Evolutionary conservation across 2,113 vertebrate species (phyloP).

Genomic region (Barbus barbus): DNA sequence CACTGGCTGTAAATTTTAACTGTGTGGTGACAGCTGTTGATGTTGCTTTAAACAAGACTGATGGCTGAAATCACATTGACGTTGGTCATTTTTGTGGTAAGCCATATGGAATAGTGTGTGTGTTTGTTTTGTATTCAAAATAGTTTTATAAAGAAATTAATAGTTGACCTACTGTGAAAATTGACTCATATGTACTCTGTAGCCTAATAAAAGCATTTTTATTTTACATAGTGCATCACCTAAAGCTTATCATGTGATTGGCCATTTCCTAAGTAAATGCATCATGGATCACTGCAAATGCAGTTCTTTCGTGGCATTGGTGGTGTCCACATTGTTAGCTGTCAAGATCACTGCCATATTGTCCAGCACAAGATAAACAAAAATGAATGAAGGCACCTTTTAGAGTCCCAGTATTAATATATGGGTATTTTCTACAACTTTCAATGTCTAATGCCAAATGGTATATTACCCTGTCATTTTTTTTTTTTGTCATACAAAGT

Average conservation of each 20-base stretch:
- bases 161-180: too few species aligned
- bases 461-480: neutral
- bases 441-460: neutral
- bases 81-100: constrained; percentile 26
- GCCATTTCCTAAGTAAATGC: neutral
- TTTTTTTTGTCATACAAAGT: neutral
- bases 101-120: neutral
- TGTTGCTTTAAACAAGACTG: neutral
- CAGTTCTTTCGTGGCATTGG: too few species aligned
- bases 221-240: too few species aligned
- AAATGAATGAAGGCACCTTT: neutral
- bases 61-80: constrained; percentile 40
- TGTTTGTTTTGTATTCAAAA: too few species aligned
- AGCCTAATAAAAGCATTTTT: too few species aligned
- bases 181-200: too few species aligned
- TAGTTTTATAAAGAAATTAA: too few species aligned
- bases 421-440: neutral
- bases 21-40: constrained; percentile 11
- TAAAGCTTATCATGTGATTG: neutral
- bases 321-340: neutral
- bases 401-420: neutral
- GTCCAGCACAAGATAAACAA: neutral
- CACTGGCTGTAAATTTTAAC: constrained; percentile 33
- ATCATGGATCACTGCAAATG: too few species aligned
- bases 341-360: too few species aligned